Conservation (phyloP, 2,113 vertebrate species). For the Ranitomeya imitator region DNA sequence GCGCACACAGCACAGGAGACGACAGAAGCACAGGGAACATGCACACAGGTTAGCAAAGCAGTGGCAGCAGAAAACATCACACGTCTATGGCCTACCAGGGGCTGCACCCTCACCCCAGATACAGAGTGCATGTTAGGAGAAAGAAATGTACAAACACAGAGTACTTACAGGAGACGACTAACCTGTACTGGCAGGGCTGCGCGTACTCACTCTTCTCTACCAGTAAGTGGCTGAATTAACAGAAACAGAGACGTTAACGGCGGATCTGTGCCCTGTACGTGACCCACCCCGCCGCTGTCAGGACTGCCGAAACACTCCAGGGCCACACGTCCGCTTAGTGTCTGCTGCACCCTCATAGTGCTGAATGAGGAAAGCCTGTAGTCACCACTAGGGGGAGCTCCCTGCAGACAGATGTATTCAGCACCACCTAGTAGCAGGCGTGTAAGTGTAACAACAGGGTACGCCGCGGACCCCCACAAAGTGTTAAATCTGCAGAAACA, state of each 20-base stretch:
- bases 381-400: too few species aligned
- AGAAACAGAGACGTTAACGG: slow-evolving; percentile 89
- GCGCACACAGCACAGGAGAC: background rate
- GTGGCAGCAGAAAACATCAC: background rate
- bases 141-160: slow-evolving; percentile 77
- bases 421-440: too few species aligned
- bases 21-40: slow-evolving; percentile 5
- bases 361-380: too few species aligned
- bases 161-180: slow-evolving; percentile 96
- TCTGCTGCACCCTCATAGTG: too few species aligned
- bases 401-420: too few species aligned
- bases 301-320: too few species aligned
- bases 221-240: slow-evolving; percentile 91
- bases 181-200: slow-evolving; percentile 93
- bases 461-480: too few species aligned
- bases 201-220: slow-evolving; percentile 89
- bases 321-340: too few species aligned
- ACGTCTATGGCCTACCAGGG: background rate
- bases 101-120: background rate
- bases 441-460: too few species aligned
- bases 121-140: slow-evolving; percentile 59
- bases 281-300: background rate
- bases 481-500: too few species aligned
- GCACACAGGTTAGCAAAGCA: slow-evolving; percentile 30
- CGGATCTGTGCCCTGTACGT: slow-evolving; percentile 54